These are phyloP conservation scores for Collichthys lucidus DNA, from an alignment of 2,113 vertebrate species.

Conservation along the genomic window DNA sequence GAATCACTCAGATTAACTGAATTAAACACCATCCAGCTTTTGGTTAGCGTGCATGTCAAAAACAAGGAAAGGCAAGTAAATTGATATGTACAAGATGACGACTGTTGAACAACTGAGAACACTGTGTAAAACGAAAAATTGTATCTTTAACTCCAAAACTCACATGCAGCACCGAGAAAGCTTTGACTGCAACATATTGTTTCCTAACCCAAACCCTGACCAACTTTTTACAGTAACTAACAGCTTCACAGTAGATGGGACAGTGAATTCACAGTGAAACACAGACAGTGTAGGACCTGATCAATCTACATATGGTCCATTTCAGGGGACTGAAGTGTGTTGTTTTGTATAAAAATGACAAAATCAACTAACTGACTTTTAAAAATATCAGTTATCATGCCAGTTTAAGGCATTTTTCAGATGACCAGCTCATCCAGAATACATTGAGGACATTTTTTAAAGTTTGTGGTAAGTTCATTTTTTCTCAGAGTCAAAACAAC, in stretches of 20 bases:
- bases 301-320: slow-evolving; percentile 4
- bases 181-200: not conserved
- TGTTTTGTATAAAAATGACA: slow-evolving; percentile 29
- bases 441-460: not conserved
- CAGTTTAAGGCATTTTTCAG: not conserved
- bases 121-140: not conserved
- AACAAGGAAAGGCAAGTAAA: not conserved
- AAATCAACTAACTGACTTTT: slow-evolving; percentile 17
- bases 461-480: slow-evolving; percentile 3
- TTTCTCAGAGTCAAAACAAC: not conserved
- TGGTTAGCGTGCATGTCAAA: not conserved
- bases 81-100: slow-evolving; percentile 46
- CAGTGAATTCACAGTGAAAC: slow-evolving; percentile 16
- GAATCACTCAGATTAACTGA: not conserved
- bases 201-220: not conserved
- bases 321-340: slow-evolving; percentile 4
- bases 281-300: not conserved
- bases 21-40: not conserved
- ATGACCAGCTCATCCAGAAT: slow-evolving; percentile 2
- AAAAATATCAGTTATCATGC: not conserved
- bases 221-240: not conserved
- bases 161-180: not conserved
- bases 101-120: not conserved
- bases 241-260: slow-evolving; percentile 3
- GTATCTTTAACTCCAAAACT: not conserved